These are phyloP conservation scores for Ceratina australensis DNA, from an alignment of 1,140 invertebrate genomes.

Conservation along the genomic window DNA sequence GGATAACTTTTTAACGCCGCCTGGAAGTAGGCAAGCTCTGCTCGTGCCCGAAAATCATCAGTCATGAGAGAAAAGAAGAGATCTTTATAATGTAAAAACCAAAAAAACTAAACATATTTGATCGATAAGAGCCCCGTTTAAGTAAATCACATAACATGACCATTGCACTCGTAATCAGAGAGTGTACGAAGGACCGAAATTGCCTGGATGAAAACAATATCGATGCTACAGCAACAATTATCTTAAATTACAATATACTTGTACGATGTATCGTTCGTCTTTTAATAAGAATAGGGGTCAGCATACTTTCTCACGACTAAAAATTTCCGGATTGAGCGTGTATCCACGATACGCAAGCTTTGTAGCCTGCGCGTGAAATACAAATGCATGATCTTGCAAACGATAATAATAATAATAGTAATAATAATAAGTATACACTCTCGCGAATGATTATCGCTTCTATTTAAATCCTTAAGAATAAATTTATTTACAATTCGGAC, in stretches of 20 bases:
- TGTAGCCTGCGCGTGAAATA: slow-evolving; percentile 34
- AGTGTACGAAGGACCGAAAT: neutral
- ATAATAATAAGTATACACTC: slow-evolving; percentile 47
- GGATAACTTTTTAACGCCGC: slow-evolving; percentile 58
- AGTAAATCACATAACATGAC: neutral
- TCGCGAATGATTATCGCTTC: slow-evolving; percentile 35
- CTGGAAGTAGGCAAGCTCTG: slow-evolving; percentile 55
- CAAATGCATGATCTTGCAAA: slow-evolving; percentile 53
- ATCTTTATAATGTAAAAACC: neutral
- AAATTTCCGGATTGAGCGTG: slow-evolving; percentile 23
- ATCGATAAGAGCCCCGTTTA: neutral
- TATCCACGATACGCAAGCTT: slow-evolving; percentile 17
- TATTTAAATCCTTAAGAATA: slow-evolving; percentile 48
- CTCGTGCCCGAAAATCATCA: slow-evolving; percentile 39
- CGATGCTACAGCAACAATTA: neutral
- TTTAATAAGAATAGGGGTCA: neutral
- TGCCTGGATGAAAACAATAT: too few species aligned
- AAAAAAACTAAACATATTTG: neutral
- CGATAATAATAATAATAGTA: slow-evolving; percentile 41
- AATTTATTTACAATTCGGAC: slow-evolving; percentile 50
- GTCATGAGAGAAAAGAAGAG: slow-evolving; percentile 24
- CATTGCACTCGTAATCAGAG: neutral
- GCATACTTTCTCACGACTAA: slow-evolving; percentile 22
- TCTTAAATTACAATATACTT: neutral
- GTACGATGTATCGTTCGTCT: neutral